Conservation (phyloP, 2,113 vertebrate genomes). For the Cynocephalus volans region DNA sequence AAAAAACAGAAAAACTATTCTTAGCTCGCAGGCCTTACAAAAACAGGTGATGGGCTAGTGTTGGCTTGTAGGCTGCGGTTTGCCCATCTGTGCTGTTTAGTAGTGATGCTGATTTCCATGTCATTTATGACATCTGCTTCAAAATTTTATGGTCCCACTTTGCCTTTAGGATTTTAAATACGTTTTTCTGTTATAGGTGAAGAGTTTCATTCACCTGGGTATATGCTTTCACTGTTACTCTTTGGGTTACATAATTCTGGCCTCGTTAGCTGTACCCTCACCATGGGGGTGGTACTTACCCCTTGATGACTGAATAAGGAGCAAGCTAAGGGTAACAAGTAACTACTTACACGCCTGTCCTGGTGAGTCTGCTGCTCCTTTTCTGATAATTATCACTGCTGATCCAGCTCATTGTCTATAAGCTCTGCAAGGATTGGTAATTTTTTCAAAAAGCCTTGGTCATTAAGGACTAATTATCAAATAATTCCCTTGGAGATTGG, state of each 20-base stretch:
- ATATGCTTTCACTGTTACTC: not conserved
- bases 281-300: too few species aligned
- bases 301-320: not conserved
- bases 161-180: not conserved
- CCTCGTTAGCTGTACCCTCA: not conserved
- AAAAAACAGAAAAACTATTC: conserved; percentile 11
- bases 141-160: not conserved
- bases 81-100: not conserved
- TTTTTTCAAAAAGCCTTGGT: not conserved
- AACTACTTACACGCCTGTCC: not conserved
- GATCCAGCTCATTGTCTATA: not conserved
- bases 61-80: not conserved
- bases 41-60: not conserved
- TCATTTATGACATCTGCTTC: not conserved
- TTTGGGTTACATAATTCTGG: not conserved
- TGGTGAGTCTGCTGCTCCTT: not conserved
- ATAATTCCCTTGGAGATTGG: not conserved
- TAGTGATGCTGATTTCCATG: not conserved
- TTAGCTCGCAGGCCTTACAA: not conserved
- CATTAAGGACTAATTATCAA: not conserved
- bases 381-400: not conserved
- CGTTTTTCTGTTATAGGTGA: not conserved
- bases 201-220: not conserved
- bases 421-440: not conserved
- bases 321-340: not conserved